Evolutionary conservation across 2,113 vertebrate genomes (phyloP), one percentile per base, ranked within the genome.

Genomic region (Aptenodytes patagonicus): DNA sequence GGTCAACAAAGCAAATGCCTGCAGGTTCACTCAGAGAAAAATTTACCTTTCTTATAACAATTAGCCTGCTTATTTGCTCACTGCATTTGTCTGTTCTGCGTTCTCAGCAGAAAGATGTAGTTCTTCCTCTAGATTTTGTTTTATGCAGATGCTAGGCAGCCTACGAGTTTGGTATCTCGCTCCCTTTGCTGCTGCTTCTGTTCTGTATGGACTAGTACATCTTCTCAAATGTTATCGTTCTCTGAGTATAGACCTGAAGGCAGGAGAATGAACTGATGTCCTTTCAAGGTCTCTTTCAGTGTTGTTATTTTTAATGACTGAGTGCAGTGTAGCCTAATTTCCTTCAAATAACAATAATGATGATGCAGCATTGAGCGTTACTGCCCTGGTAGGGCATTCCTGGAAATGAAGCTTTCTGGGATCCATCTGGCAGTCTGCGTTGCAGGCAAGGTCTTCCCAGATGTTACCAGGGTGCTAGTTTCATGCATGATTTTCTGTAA

Each of bases 291-390:
- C 47, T 69, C 54, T 31, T n/a, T 31, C 54, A 4, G 24, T 6
- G 34, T 25, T 44, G 3, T 14, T 82, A 42, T 71, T 71, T 78
- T 31, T 36, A 32, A 75, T 42, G 28, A 36, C 10, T 1, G 2
- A 38, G 12, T 13, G 13, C 1, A 0, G 7, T 31, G 22, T 44
- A 36, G 5, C 54, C 57, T 17, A 8, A 61, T 88, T 70, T 73
- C 46, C 91, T 70, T 54, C 22, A 26, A 13, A 31, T 40, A 52
- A 10, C 32, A 42, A 0, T 21, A 61, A 21, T 7, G 32, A 9
- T 1, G 2, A 22, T 24, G 52, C 49, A 52, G 24, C 3, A 1
- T 6, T 6, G 61, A 17, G 18, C 0, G 1, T 17, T 64, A 7
- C 38, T 71, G 64, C 42, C 51, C 34, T 68, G 55, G 12, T 14